Base-by-base conservation (phyloP, 2,797 vertebrate genomes). In the Pterois miles region DNA sequence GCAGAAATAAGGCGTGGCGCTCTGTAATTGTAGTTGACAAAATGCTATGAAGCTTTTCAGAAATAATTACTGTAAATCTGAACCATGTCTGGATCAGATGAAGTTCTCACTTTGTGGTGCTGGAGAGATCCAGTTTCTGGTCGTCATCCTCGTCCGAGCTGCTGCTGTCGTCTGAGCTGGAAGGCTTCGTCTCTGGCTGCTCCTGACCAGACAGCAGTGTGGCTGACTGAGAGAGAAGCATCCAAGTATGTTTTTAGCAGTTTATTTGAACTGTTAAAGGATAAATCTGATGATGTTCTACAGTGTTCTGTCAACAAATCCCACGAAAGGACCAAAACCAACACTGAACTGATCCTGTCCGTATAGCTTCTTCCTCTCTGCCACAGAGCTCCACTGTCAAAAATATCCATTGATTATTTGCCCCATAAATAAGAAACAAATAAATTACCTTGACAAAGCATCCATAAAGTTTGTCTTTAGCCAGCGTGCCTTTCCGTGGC, bases 371-470 rank as follows among this genome's bases (percentile, higher is more conserved):
- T 34, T 53, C 25, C 33, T 43, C 22, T 14, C n/a, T 53, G 34
- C 7, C 27, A 8, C 7, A 12, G 8, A 14, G 2, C 8, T 60
- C 23, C 9, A 20, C 1, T 43, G 4, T 57, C 14, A 78, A 22
- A 78, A 22, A 58, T 5, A 23, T n/a, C 10, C 5, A 23, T 3
- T 12, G 2, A 63, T 16, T 20, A 27, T 53, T 38, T 22, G n/a
- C 0, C 8, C 4, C 71, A 10, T 6, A 58, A 52, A 57, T 8
- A 8, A 29, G 2, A 40, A 31, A 63, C 1, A 29, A 16, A 48
- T 2, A 18, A 2, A 36, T 79, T 90, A 98, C 98, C 96, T 98
- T 99, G 65, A 98, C 94, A 0, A 99, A 99, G 86, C 91, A 93
- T 25, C 97, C 97, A 0, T 99, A 99, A 1, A 98, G 90, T 92